Evolutionary conservation across 2,888 invertebrate genomes (phyloP), one percentile per base, ranked within the genome.

Genomic region (Eupithecia dodoneata): DNA sequence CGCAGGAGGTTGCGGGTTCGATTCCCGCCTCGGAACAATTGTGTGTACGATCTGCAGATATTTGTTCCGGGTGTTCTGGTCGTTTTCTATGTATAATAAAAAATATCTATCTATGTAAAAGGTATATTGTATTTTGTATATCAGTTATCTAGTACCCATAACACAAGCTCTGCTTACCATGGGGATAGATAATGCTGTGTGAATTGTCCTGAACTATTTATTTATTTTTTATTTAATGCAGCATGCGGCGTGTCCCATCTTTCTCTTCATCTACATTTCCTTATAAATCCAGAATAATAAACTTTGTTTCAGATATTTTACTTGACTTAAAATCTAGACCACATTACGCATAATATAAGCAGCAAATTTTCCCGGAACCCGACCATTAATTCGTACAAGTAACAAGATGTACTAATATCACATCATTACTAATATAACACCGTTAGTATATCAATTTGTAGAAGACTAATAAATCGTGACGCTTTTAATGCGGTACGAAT

Each of bases 361-460:
- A 45, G 59, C 77, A 47, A 71, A 74, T 85, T 82, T 63, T 77
- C 81, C 72, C 82, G 86, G 87, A 72, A 87, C 85, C 87, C 84
- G 86, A 81, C 87, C 89, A 90, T 90, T 91, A 89, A 86, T 86
- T 83, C 82, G 70, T 49, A 44, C 67, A 47, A 47, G 47, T 82
- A 81, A 86, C 86, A 83, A 83, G 85, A 88, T 86, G 80, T 88
- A 91, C 91, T 90, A 91, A 90, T 91, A 88, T 85, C 82, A 88
- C 89, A 88, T 89, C 89, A 65, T 72, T 77, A 89, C 89, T 91
- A 90, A 91, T 91, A 90, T 87, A 90, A 89, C 89, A 87, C 82
- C 82, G 85, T 83, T 84, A 84, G 86, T 83, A 86, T 85, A 87
- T 88, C 86, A 88, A 86, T 87, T 87, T 81, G 81, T 82, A 82